Conservation (phyloP, 64 coral and sea anemone genomes). For the Actinia equina region DNA sequence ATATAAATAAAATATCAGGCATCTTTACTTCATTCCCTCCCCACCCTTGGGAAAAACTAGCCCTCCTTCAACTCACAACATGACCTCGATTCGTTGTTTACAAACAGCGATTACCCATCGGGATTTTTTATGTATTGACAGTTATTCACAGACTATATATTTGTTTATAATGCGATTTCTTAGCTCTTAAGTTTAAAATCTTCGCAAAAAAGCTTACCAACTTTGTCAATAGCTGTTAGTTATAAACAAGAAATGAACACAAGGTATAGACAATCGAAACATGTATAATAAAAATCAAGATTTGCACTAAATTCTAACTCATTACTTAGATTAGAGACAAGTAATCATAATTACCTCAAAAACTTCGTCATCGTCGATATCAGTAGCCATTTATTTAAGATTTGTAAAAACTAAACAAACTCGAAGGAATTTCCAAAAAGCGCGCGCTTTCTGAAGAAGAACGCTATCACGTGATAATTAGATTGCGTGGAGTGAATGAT, state of each 20-base stretch:
- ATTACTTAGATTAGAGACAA: background rate
- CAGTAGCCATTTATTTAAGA: background rate
- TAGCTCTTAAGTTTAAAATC: no score
- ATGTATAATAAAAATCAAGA: background rate
- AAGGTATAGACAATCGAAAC: background rate
- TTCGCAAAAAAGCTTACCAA: background rate
- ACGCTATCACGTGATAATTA: background rate
- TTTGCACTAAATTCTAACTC: background rate
- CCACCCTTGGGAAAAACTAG: no score
- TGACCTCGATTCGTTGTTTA: no score
- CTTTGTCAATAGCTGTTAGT: no score
- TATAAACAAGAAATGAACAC: no score
- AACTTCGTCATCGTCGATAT: background rate
- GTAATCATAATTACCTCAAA: background rate
- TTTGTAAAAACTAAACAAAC: background rate
- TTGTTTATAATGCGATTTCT: no score
- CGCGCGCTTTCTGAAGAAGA: background rate
- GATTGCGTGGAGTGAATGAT: background rate
- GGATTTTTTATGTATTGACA: no score
- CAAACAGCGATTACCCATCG: no score
- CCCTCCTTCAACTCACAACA: no score
- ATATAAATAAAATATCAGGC: no score
- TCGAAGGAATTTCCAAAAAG: background rate
- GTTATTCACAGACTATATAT: no score
- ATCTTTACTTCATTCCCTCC: no score